Evolutionary conservation across 2,113 vertebrate genomes (phyloP), one percentile per base, ranked within the genome.

Genomic region (Cyprinus carpio): DNA sequence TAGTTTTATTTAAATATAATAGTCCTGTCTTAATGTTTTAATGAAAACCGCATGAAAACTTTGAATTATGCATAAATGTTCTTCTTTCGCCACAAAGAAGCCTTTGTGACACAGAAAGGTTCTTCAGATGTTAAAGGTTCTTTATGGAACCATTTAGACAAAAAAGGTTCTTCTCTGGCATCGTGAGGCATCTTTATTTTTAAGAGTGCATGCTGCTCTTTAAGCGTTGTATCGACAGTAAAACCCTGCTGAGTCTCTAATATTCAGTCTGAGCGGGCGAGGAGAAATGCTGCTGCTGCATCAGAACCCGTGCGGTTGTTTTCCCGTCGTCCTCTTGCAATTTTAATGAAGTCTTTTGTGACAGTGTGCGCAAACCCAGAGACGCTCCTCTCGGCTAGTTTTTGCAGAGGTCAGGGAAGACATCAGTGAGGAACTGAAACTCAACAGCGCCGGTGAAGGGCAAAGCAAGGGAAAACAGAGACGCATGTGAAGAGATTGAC

Each of bases 341-440:
- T 80, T 80, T 80, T 80, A 80, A 80, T 80, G 77, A 62, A 64
- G 56, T 80, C 34, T 64, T 25, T 25, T n/a, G 54, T 79, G 76
- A 62, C 20, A 1, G 31, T 56, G 23, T 34, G 27, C 2, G 2
- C 25, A 69, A 69, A 31, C 27, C 64, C 64, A 18, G 46, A 27
- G 46, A 51, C 25, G 46, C 31, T n/a, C 54, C 29, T 34, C 20
- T 13, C 13, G 11, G 10, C 37, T 74, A 74, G 71, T 46, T 74
- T 74, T 46, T 74, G 23, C 71, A 46, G 76, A 79, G 54, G 31
- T 60, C 54, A 60, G 20, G 31, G 54, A 78, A 31, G 76, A 60
- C 40, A 23, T 60, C 10, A 37, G 31, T 60, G 75, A 37, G 29
- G 18, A 58, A 58, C 54, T 78, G 29, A 37, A 56, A 37, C 13